phyloP scores from a whole-genome alignment of 2,888 invertebrate genomes.

The Chorisops tibialis region DNA sequence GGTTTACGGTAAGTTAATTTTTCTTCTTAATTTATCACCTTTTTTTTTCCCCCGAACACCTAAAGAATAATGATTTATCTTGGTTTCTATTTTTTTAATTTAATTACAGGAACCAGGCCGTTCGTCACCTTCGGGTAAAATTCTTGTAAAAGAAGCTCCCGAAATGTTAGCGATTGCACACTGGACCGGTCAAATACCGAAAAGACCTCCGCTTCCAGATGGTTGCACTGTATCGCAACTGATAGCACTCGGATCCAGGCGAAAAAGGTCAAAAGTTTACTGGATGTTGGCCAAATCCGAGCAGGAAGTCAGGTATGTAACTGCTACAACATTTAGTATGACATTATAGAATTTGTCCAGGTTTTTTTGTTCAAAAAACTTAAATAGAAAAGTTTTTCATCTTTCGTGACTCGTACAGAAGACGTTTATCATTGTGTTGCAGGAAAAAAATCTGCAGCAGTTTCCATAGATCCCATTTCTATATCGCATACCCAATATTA shows the following conservation, averaged over 20 bases:
- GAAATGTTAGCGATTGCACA: constrained; percentile 78
- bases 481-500: no score
- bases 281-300: constrained; percentile 80
- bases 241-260: constrained; percentile 69
- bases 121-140: constrained; percentile 51
- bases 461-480: no score
- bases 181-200: constrained; percentile 75
- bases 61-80: neutral
- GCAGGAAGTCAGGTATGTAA: constrained; percentile 68
- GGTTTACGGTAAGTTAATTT: constrained; percentile 64
- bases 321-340: no score
- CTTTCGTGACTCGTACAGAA: no score
- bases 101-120: constrained; percentile 47
- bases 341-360: no score
- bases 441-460: no score
- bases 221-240: constrained; percentile 69
- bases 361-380: no score
- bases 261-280: constrained; percentile 68
- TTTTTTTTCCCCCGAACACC: neutral
- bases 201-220: constrained; percentile 67
- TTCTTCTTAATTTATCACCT: neutral
- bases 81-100: neutral
- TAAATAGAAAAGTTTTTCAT: no score
- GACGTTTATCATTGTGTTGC: no score
- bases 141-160: constrained; percentile 72